Evolutionary conservation across 2,113 vertebrate genomes (phyloP), one percentile per base, ranked within the genome.

Genomic region (Nycticorax nycticorax): DNA sequence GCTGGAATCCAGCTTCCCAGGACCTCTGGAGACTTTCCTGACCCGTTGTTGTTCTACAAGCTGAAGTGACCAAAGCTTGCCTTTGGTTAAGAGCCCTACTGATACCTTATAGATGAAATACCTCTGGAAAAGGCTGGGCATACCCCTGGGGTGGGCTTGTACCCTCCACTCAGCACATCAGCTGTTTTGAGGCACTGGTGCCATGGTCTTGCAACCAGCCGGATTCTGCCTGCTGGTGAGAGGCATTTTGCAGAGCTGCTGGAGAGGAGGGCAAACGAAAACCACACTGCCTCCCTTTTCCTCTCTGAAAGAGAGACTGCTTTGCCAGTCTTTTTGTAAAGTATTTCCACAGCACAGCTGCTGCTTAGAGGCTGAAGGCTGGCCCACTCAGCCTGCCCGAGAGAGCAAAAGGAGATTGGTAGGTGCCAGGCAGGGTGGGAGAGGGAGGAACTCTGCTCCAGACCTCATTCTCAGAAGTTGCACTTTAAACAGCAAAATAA

Each of bases 151-250:
- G 8, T 15, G 24, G 26, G 2, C 13, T 9, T 37, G 56, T 69
- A 48, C 27, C 20, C 33, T 78, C 23, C 43, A 33, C 39, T 24
- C 39, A 20, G 45, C 28, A 30, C 8, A n/a, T 26, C 67, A 43
- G 9, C 47, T 48, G 5, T 10, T 88, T 30, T 39, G 33, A 86
- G 35, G 30, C 27, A 20, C 8, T 26, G 41, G 20, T 83, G 41
- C 56, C 2, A 1, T 43, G 5, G 10, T 66, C 18, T 30, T 63
- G 13, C 18, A 69, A 37, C 23, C 3, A 2, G n/a, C 12, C 2
- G 1, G 32, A 13, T 76, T 75, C 47, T 83, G 4, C n/a, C 41
- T 76, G 24, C 53, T 92, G 52, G 30, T 52, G 27, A 83, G 35
- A 71, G 30, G 9, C 14, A 32, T 48, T 78, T 33, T 47, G 72